Base-by-base conservation (phyloP, 2,797 vertebrate genomes). In the Pterois miles region DNA sequence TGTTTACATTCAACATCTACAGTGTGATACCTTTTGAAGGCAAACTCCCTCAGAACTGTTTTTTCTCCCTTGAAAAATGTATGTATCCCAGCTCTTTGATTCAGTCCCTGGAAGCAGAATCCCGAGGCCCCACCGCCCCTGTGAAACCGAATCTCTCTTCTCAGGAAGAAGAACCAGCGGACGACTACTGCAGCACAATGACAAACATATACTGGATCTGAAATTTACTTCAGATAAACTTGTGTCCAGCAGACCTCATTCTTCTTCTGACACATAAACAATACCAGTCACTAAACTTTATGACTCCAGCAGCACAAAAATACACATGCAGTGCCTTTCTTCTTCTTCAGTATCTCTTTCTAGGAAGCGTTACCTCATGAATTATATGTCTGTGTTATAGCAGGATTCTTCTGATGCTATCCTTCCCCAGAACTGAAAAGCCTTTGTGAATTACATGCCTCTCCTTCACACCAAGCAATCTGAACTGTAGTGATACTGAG, bases 21-120 rank as follows among this genome's bases (percentile, higher is more conserved):
- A 69, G 33, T 71, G 33, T 23, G 65, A 60, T 65, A 77, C 52
- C 50, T 75, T 87, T 78, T 80, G 74, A 91, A 84, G 40, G 54
- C 70, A 70, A 13, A 56, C 10, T 38, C 29, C 64, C 57, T 71
- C 58, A 72, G 48, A 84, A 59, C 29, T 59, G 25, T 60, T 63
- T 74, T 76, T 76, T 34, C 63, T 59, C n/a, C 53, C 18, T 67
- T 85, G 27, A 83, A 86, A 90, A 80, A 86, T 81, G 60, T 65
- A 84, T 85, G 77, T 60, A 71, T 76, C 56, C 52, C 25, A 40
- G 40, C 33, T 54, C 76, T 89, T 88, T 88, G 78, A 88, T 85
- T 64, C 29, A 54, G n/a, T 64, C 72, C 69, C 76, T 11, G 1
- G 66, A 69, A 84, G 77, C 78, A 58, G 46, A 66, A 53, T 72